Base-by-base conservation (phyloP, 2,888 invertebrate species). In the Andrena bicolor region DNA sequence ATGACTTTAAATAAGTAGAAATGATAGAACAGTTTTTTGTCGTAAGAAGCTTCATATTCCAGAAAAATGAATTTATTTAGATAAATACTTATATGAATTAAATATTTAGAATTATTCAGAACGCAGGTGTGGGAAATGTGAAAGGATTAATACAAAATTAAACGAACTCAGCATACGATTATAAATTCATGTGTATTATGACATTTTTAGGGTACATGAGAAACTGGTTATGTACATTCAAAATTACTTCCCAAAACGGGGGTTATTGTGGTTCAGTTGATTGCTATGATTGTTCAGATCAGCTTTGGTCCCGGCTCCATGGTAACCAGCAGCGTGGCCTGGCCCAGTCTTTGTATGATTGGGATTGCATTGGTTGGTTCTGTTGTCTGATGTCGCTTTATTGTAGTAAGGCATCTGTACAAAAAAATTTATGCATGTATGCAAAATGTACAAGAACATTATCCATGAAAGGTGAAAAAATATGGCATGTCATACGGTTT, bases 231-330 rank as follows among this genome's bases (percentile, higher is more conserved):
- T 56, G 10, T 56, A 26, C 8, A 26, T 56, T 23, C 1, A 10
- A 10, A 74, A 8, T 82, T 69, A 69, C 20, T 60, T 82, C 8
- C 13, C 16, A 8, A 10, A 69, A 26, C 0, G 0, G 0, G 85
- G 66, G 51, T 93, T 87, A 53, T 93, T 92, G 0, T 92, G 90
- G 60, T 94, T 92, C 53, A 89, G 0, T 51, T 94, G 94, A 0
- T 91, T 90, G 0, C 81, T 13, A 56, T 90, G 93, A 70, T 94
- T 94, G 69, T 92, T 77, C 3, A 90, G 20, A 75, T 93, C 93
- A 0, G 89, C 2, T 13, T 85, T 85, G 0, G 16, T 26, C 0
- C 89, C 91, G 0, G 82, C 7, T 0, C 94, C 94, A 0, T 66
- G 26, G 58, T 93, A 94, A 0, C 91, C 92, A 0, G 66, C 23